Evolutionary conservation across 2,113 vertebrate species (phyloP).

Genomic region (Eudyptes chrysolophus): DNA sequence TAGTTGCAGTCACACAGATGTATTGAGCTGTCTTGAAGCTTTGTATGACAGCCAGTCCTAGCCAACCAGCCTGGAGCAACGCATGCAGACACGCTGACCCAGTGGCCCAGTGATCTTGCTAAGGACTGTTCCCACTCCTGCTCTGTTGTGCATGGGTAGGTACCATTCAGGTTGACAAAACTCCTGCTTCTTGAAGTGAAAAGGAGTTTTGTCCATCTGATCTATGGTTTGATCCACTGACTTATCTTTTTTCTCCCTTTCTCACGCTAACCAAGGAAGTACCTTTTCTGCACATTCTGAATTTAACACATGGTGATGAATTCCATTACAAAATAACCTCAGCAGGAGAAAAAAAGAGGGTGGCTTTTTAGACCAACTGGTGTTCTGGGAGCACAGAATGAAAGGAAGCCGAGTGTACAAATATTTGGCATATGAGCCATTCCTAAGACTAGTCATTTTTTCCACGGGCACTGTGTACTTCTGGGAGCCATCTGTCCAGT

Average conservation of each 20-base stretch:
- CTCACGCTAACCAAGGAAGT: not conserved
- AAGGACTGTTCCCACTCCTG: not conserved
- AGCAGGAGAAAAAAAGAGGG: not conserved
- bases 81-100: rapidly evolving
- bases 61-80: too few relatives aligned
- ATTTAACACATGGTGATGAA: not conserved
- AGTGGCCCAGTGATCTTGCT: too few relatives aligned
- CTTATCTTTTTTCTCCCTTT: not conserved
- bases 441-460: not conserved
- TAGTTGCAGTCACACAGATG: rapidly evolving
- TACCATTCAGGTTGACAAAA: not conserved
- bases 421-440: not conserved
- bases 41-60: too few relatives aligned
- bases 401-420: not conserved
- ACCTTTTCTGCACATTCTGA: not conserved
- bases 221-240: not conserved
- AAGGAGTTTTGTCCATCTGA: not conserved
- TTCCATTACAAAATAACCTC: not conserved
- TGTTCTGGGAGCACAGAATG: not conserved
- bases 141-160: not conserved
- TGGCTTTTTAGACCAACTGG: not conserved
- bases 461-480: not conserved
- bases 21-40: not conserved
- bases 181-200: not conserved
- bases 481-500: not conserved